Evolutionary conservation across 1,140 invertebrate genomes (phyloP).

Genomic region (Arion vulgaris): DNA sequence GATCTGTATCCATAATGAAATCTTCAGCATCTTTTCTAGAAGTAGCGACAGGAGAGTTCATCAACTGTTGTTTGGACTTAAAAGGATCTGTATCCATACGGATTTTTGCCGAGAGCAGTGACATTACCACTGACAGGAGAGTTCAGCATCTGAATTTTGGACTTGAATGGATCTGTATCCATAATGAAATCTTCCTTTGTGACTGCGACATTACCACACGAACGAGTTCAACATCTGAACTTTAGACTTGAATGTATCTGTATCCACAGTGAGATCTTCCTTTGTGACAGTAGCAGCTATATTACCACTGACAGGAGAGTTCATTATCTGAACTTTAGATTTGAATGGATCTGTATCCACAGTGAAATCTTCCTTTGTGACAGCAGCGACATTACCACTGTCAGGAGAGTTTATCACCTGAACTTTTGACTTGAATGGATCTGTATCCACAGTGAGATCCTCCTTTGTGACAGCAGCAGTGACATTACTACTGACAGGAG

Average conservation of each 20-base stretch:
- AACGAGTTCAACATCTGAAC: conserved; percentile 26
- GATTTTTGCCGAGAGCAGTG: background rate
- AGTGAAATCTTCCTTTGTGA: background rate
- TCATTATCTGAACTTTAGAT: conserved; percentile 5
- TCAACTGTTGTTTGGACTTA: conserved; percentile 5
- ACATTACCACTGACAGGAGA: background rate
- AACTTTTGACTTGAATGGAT: background rate
- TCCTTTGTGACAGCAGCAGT: background rate
- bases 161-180: conserved; percentile 24
- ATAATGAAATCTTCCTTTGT: background rate
- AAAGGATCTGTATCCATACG: conserved; percentile 10
- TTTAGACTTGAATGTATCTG: conserved; percentile 19
- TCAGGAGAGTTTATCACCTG: background rate
- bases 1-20: background rate
- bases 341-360: conserved; percentile 20
- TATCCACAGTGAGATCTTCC: background rate
- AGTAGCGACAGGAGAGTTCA: conserved; percentile 5
- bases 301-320: conserved; percentile 10
- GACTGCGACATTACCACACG: too few species aligned
- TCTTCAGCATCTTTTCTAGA: background rate
- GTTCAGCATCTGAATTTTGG: conserved; percentile 12
- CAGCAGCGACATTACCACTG: background rate
- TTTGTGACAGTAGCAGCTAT: background rate
- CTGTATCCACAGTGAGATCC: background rate
- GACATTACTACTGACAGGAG: background rate